phyloP scores from a whole-genome alignment of 1,140 invertebrate species.

The Zelostemma sp. region DNA sequence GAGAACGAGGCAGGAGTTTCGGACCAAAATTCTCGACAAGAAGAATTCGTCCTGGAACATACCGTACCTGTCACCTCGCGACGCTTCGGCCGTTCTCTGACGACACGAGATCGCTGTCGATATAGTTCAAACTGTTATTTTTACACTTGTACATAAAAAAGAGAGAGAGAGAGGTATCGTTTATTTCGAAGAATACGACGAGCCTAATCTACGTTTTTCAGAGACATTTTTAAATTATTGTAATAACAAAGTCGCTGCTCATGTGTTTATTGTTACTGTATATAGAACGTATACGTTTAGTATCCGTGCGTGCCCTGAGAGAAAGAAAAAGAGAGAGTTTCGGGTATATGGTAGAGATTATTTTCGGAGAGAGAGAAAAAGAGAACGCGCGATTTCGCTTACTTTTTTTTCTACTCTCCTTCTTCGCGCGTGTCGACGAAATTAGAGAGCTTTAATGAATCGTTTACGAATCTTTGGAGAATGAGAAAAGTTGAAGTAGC shows the following conservation, averaged over 20 bases:
- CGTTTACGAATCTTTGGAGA: neutral
- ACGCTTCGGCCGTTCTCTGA: conserved; percentile 39
- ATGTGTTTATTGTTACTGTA: conserved; percentile 44
- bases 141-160: conserved; percentile 52
- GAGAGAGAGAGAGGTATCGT: neutral
- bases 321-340: neutral
- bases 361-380: neutral
- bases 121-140: conserved; percentile 40
- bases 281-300: conserved; percentile 21
- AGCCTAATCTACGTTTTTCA: conserved; percentile 18
- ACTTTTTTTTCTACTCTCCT: neutral
- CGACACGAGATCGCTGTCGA: conserved; percentile 1
- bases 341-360: neutral
- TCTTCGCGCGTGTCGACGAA: neutral
- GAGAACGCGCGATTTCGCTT: neutral
- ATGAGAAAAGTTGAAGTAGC: too few relatives aligned
- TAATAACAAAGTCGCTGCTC: conserved; percentile 28
- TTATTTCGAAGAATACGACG: neutral
- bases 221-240: conserved; percentile 35
- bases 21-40: neutral
- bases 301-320: conserved; percentile 7
- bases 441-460: conserved; percentile 1
- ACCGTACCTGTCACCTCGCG: neutral
- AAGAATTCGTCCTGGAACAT: conserved; percentile 11
- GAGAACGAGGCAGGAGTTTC: neutral